Percentiles rank a stretch among this genome's conserved stretches.
These are phyloP conservation scores for Ctenopoma multispine DNA, from an alignment of 2,797 vertebrate genomes.

Conservation along the genomic window DNA sequence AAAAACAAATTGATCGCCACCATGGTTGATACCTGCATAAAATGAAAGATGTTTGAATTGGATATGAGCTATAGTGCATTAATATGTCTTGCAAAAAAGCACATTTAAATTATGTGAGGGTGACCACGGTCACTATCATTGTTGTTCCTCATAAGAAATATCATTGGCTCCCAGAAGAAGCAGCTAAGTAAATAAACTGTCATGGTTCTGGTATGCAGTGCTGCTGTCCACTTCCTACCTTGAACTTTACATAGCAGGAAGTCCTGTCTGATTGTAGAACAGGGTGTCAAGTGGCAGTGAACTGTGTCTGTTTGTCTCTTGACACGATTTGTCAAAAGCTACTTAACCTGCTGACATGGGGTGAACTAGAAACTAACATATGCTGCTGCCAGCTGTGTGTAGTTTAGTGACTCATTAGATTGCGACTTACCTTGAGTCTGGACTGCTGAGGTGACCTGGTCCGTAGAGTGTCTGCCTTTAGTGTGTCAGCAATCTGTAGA, in stretches of 20 bases:
- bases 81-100: background rate
- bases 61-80: background rate
- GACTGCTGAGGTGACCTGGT: slow-evolving; percentile 11
- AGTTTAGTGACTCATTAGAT: slow-evolving; percentile 52
- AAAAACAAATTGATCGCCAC: too few relatives aligned
- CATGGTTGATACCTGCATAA: background rate
- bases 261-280: slow-evolving; percentile 22
- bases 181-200: background rate
- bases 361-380: slow-evolving; percentile 21
- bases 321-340: slow-evolving; percentile 65
- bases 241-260: slow-evolving; percentile 13
- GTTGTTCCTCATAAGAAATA: background rate
- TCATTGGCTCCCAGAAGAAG: background rate
- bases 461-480: background rate
- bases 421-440: background rate
- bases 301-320: slow-evolving; percentile 26
- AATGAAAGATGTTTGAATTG: background rate
- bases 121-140: background rate
- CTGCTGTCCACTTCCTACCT: slow-evolving; percentile 10
- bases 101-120: background rate
- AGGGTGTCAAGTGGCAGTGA: slow-evolving; percentile 26
- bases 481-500: slow-evolving; percentile 8
- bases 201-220: background rate
- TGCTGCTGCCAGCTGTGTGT: slow-evolving; percentile 24
- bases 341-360: slow-evolving; percentile 50